These are phyloP conservation scores for Taenioides sp. DNA, from an alignment of 2,797 vertebrate genomes.

Conservation along the genomic window DNA sequence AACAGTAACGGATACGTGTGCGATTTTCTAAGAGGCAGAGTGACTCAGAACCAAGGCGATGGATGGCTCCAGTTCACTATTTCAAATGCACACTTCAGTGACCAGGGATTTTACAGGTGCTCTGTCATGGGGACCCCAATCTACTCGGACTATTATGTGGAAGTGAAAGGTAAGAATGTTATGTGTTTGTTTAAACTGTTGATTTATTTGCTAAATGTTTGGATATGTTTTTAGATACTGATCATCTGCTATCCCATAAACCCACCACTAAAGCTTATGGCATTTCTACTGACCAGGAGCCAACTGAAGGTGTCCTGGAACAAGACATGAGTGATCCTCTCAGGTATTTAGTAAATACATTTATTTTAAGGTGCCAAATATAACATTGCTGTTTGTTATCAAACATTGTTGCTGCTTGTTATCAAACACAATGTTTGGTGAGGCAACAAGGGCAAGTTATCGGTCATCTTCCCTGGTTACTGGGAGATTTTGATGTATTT, in stretches of 20 bases:
- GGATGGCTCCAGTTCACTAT: slow-evolving; percentile 68
- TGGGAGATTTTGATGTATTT: no score
- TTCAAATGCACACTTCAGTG: slow-evolving; percentile 44
- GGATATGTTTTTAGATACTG: slow-evolving; percentile 29
- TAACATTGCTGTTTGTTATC: background rate
- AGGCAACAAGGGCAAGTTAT: no score
- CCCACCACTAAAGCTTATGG: slow-evolving; percentile 26
- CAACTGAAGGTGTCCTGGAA: slow-evolving; percentile 30
- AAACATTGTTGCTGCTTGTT: no score
- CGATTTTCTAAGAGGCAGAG: slow-evolving; percentile 58
- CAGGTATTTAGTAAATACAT: slow-evolving; percentile 38
- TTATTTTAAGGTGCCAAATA: background rate
- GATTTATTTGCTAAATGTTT: background rate
- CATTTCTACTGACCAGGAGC: slow-evolving; percentile 21
- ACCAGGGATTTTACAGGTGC: slow-evolving; percentile 75
- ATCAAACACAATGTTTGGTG: no score
- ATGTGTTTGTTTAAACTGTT: background rate
- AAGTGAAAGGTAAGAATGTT: slow-evolving; percentile 61
- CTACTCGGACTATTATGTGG: slow-evolving; percentile 57
- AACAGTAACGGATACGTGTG: slow-evolving; percentile 57
- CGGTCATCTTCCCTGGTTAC: no score
- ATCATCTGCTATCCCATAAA: slow-evolving; percentile 26
- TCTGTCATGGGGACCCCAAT: slow-evolving; percentile 32
- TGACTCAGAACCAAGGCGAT: slow-evolving; percentile 39
- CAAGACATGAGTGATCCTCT: slow-evolving; percentile 36